Evolutionary conservation across 2,888 invertebrate species (phyloP).

Genomic region (Cephus sareptanus): DNA sequence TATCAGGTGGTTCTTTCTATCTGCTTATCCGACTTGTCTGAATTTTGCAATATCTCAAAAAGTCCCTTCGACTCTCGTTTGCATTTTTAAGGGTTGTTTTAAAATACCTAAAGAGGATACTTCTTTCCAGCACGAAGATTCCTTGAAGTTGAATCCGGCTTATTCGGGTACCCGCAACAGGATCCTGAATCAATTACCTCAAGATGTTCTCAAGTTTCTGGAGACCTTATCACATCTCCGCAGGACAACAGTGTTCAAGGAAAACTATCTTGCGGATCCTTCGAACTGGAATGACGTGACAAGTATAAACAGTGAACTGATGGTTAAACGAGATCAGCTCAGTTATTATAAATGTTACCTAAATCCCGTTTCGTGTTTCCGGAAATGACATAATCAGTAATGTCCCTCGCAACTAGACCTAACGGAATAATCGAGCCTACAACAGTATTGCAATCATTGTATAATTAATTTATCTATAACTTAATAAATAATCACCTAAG

Average conservation of each 20-base stretch:
- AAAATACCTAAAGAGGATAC: neutral
- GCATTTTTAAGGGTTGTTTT: neutral
- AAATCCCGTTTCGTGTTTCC: constrained; percentile 15
- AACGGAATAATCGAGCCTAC: neutral
- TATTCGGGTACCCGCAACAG: neutral
- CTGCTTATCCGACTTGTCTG: neutral
- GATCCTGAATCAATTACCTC: neutral
- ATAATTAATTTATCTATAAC: neutral
- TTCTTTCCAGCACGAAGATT: neutral
- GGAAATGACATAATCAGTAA: constrained; percentile 3
- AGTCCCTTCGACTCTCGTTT: neutral
- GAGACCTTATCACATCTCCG: neutral
- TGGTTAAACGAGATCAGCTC: constrained; percentile 5
- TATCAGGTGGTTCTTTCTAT: neutral
- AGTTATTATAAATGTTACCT: constrained; percentile 21
- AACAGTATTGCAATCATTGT: neutral
- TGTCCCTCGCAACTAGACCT: neutral
- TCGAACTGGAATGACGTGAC: neutral
- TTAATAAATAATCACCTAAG: neutral
- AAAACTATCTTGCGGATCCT: neutral
- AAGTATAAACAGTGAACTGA: neutral
- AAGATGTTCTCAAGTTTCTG: neutral
- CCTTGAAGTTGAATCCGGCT: neutral
- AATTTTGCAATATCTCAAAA: neutral
- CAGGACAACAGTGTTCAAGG: neutral